These are phyloP conservation scores for Remorina albescens DNA, from an alignment of 2,797 vertebrate genomes.

Conservation along the genomic window DNA sequence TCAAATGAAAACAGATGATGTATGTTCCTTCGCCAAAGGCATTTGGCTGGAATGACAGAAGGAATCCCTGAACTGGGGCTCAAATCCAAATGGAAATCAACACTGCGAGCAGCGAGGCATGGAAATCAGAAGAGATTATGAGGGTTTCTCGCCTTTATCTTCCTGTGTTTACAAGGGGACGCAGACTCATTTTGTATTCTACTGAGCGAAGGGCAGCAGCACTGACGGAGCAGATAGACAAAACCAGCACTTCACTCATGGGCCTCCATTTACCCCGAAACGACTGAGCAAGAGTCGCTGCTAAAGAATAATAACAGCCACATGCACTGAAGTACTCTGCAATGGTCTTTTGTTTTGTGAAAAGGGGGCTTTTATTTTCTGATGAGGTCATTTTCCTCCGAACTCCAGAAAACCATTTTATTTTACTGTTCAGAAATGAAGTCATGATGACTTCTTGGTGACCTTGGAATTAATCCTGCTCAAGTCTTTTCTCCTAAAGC, in stretches of 20 bases:
- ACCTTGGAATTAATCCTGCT: conserved; percentile 38
- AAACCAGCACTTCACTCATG: conserved; percentile 31
- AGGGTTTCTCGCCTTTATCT: conserved; percentile 65
- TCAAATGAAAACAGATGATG: conserved; percentile 47
- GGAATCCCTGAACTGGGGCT: conserved; percentile 62
- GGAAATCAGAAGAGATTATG: conserved; percentile 68
- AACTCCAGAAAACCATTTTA: conserved; percentile 21
- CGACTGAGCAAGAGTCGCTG: conserved; percentile 49
- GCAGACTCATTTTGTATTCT: conserved; percentile 52
- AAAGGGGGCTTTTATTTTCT: neutral
- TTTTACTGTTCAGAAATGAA: conserved; percentile 24
- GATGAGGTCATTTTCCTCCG: conserved; percentile 4
- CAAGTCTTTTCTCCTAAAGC: conserved; percentile 16
- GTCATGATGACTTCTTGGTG: conserved; percentile 11
- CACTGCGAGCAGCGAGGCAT: conserved; percentile 34
- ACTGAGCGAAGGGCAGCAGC: conserved; percentile 61
- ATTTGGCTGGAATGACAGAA: conserved; percentile 58
- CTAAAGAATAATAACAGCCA: conserved; percentile 43
- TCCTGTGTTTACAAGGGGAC: conserved; percentile 68
- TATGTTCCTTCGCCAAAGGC: conserved; percentile 53
- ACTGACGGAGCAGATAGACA: conserved; percentile 54
- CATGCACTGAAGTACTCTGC: conserved; percentile 19
- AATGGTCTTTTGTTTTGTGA: conserved; percentile 11
- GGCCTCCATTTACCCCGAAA: conserved; percentile 52
- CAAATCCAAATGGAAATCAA: conserved; percentile 64